Evolutionary conservation across 92 coral and sea anemone species (phyloP).

Genomic region (Diadumene lineata): DNA sequence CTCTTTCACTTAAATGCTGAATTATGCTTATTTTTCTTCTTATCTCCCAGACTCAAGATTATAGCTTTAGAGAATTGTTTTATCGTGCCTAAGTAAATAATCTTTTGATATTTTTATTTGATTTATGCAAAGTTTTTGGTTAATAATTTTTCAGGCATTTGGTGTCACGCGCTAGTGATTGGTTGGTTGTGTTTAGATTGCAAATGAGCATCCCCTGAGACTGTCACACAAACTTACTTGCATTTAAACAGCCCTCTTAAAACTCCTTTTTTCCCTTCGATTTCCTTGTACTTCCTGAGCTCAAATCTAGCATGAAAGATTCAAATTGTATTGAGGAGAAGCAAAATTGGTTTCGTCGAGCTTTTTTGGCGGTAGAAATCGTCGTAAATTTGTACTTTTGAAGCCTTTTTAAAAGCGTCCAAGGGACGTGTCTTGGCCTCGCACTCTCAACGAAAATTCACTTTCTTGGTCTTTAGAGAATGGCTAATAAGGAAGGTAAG

Average conservation of each 20-base stretch:
- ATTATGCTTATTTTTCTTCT: not conserved
- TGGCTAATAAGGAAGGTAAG: slow-evolving; percentile 13
- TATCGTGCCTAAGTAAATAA: not conserved
- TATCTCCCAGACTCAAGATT: not conserved
- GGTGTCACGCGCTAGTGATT: not conserved
- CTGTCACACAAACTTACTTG: not conserved
- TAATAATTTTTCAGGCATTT: not conserved
- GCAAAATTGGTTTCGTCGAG: not conserved
- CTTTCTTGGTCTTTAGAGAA: not conserved
- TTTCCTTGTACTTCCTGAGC: not conserved
- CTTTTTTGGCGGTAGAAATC: not conserved
- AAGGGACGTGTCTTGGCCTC: not conserved
- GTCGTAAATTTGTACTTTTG: not conserved
- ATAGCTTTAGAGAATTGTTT: not conserved
- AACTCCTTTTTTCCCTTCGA: not conserved
- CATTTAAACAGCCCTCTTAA: no score
- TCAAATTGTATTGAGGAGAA: not conserved
- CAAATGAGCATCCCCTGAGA: slow-evolving; percentile 1
- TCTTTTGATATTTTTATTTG: not conserved
- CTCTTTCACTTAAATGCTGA: no score
- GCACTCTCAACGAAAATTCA: no score
- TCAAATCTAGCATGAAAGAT: not conserved
- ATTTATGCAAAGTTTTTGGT: not conserved
- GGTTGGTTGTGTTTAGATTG: slow-evolving; percentile 1
- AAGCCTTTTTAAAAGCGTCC: not conserved